A percentile compares a stretch with the other conserved stretches of the same genome.
Evolutionary conservation across 2,888 invertebrate genomes (phyloP).

Genomic region (Rhamnusium bicolor): DNA sequence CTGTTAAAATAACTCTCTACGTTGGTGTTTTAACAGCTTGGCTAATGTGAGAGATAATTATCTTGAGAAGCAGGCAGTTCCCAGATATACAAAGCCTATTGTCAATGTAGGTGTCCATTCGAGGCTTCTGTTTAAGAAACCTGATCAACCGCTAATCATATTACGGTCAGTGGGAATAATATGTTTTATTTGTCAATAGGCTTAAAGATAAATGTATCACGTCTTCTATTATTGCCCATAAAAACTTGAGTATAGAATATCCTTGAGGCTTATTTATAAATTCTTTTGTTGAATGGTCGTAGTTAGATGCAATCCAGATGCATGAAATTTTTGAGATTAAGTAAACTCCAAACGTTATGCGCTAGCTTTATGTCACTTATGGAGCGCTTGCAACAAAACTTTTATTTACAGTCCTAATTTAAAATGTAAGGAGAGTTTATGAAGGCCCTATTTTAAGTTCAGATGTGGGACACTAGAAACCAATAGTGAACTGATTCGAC

Average conservation of each 20-base stretch:
- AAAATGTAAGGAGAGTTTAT: too few species aligned
- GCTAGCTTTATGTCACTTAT: too few species aligned
- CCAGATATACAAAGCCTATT: constrained; percentile 8
- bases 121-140: constrained; percentile 23
- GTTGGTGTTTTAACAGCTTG: constrained; percentile 15
- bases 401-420: too few species aligned
- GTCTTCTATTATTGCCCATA: neutral
- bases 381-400: too few species aligned
- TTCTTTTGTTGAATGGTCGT: too few species aligned
- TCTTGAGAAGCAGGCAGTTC: constrained; percentile 19
- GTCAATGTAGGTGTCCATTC: constrained; percentile 16
- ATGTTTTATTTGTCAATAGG: neutral
- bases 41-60: constrained; percentile 30
- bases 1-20: constrained; percentile 13
- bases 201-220: neutral
- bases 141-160: neutral
- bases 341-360: too few species aligned
- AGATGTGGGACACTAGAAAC: too few species aligned
- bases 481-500: too few species aligned
- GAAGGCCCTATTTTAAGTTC: too few species aligned
- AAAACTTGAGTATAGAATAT: neutral
- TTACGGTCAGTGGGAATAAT: neutral
- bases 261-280: too few species aligned
- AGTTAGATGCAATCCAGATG: too few species aligned
- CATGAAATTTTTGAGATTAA: too few species aligned